Evolutionary conservation across 2,113 vertebrate genomes (phyloP), one percentile per base, ranked within the genome.

Genomic region (Rhinoderma darwinii): DNA sequence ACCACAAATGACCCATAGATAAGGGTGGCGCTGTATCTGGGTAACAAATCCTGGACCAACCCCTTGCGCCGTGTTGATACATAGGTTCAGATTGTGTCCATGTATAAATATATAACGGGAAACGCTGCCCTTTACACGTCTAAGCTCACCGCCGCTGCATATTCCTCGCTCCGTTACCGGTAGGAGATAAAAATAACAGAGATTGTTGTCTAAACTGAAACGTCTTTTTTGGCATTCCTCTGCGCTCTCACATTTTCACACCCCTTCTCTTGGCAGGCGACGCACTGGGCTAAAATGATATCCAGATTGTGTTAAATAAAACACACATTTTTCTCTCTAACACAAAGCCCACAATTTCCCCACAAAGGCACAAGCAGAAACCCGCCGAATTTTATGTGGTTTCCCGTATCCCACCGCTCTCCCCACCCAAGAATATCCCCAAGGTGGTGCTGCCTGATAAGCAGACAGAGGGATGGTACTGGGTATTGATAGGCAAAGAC

Each of bases 271-370:
- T 86, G 85, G 85, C 85, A 86, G 77, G 32, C 32, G 25, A 81
- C 5, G 32, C 77, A 20, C 76, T 50, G 66, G 77, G 63, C 77
- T 81, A 39, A 73, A 86, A 86, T 82, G 6, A 50, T 78, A 50
- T 81, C 85, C 85, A 81, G 85, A 86, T 70, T 81, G 85, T 59
- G 63, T 81, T 86, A 72, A 86, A 86, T 86, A 72, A 86, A 86
- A 86, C 47, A 73, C 85, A 81, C 35, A 81, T 86, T 80, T 86
- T 39, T 73, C 68, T 8, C 44, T 56, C 76, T 41, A 81, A 61
- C 61, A 35, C 37, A 41, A 81, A 79, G 27, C 85, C 72, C 72
- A 63, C 50, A 70, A 41, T 54, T 22, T 81, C 77, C 76, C 85
- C 47, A 12, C 85, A 61, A 43, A 41, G 85, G 35, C 51, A 27